A percentile compares a stretch with the other conserved stretches of the same genome.
These are phyloP conservation scores for Calyptomena viridis DNA, from an alignment of 2,113 vertebrate species.

Conservation along the genomic window DNA sequence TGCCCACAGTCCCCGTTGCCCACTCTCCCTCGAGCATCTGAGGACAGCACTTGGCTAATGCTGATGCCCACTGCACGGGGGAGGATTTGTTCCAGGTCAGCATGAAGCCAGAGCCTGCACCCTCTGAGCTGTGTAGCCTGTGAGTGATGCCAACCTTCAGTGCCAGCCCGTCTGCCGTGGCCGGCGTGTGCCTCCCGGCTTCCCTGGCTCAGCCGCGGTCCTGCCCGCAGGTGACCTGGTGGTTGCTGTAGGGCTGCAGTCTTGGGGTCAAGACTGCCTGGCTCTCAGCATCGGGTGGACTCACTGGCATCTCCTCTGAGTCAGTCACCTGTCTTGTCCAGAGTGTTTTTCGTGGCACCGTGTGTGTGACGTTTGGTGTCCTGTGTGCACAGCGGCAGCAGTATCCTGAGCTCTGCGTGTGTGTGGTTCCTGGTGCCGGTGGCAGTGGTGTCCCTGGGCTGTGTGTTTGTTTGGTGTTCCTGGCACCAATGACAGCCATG, in stretches of 20 bases:
- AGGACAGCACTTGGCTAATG: background rate
- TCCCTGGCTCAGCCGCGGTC: background rate
- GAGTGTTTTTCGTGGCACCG: background rate
- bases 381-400: accelerated
- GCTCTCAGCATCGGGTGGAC: accelerated
- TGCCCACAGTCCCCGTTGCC: background rate
- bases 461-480: background rate
- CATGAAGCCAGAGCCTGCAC: background rate
- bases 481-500: accelerated
- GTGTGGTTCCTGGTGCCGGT: background rate
- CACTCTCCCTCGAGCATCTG: background rate
- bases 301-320: accelerated
- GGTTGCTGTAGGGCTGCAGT: background rate
- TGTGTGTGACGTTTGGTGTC: background rate
- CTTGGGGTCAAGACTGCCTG: background rate
- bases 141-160: background rate
- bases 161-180: background rate
- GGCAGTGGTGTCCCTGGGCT: accelerated
- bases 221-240: accelerated
- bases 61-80: background rate
- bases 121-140: background rate
- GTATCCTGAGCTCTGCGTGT: background rate
- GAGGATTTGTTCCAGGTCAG: background rate
- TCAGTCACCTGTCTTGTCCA: background rate
- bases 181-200: background rate